Base-by-base conservation (phyloP, 2,797 vertebrate genomes). In the Merluccius polli region DNA sequence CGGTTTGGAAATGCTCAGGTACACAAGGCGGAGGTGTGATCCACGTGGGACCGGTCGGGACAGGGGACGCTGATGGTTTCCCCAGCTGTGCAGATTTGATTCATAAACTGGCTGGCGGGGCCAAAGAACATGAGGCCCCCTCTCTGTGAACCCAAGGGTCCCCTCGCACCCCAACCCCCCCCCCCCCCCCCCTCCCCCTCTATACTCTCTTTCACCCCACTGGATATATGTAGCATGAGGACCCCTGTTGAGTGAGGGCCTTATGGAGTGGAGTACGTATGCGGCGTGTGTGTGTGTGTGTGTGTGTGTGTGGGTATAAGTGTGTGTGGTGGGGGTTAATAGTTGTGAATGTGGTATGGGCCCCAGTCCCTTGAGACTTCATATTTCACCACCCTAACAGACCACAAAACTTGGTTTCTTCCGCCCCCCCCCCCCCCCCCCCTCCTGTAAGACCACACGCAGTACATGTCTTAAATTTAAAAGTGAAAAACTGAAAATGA, bases 61-160 rank as follows among this genome's bases (percentile, higher is more conserved):
- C 2, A 15, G 24, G 27, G 52, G 7, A 31, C 12, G 67, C 44
- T 86, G 78, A 90, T 87, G 86, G 38, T 29, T 89, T 85, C 83
- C 83, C 74, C 88, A 87, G 85, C 86, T 90, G 88, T 71, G n/a
- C 59, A 73, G 0, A 5, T 70, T 44, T 72, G 73, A 82, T 83
- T 86, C 84, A 86, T 83, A 73, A 78, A 83, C 80, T 75, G 76
- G 15, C 69, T 29, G 2, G 65, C 52, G 52, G 52, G 52, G 52
- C 38, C 74, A 77, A 76, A 77, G 78, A 78, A 71, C 41, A 69
- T 44, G 83, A 52, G 77, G 24, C 21, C 71, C 71, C 71, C 63
- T 68, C 30, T 68, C 15, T 31, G 27, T 76, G 72, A 78, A 76
- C 73, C 73, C 75, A 2, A 7, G 74, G 77, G 70, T 79, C 81